Percentiles rank a stretch among this genome's conserved stretches.
These are phyloP conservation scores for Tenthredo mesomela DNA, from an alignment of 2,888 invertebrate species.

Conservation along the genomic window DNA sequence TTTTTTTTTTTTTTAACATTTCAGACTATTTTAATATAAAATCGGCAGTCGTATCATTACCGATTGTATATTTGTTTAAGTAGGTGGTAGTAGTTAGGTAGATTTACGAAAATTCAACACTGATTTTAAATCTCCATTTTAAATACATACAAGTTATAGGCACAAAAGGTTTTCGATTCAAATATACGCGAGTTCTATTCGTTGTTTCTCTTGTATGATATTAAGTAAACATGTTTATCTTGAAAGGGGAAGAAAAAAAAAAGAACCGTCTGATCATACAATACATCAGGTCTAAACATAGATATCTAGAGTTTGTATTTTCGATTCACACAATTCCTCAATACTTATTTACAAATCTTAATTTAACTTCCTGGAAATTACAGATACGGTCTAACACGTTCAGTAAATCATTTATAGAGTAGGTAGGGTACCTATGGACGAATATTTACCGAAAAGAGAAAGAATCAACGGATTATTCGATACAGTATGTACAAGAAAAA, in stretches of 20 bases:
- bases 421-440: not conserved
- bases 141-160: not conserved
- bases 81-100: not conserved
- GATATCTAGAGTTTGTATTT: constrained; percentile 11
- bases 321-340: not conserved
- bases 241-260: not conserved
- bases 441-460: not conserved
- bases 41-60: not conserved
- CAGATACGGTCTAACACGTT: not conserved
- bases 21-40: constrained; percentile 1
- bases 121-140: not conserved
- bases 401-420: not conserved
- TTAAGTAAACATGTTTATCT: not conserved
- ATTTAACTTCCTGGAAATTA: not conserved
- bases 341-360: constrained; percentile 27
- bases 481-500: not conserved
- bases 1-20: not conserved
- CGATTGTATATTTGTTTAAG: not conserved
- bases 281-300: not conserved
- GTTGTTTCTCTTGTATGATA: not conserved
- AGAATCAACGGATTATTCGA: not conserved
- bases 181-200: not conserved
- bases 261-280: not conserved
- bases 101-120: not conserved
- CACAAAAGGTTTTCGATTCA: not conserved